Base-by-base conservation (phyloP, 2,888 invertebrate genomes). In the Zygothrica quintamaculata region DNA sequence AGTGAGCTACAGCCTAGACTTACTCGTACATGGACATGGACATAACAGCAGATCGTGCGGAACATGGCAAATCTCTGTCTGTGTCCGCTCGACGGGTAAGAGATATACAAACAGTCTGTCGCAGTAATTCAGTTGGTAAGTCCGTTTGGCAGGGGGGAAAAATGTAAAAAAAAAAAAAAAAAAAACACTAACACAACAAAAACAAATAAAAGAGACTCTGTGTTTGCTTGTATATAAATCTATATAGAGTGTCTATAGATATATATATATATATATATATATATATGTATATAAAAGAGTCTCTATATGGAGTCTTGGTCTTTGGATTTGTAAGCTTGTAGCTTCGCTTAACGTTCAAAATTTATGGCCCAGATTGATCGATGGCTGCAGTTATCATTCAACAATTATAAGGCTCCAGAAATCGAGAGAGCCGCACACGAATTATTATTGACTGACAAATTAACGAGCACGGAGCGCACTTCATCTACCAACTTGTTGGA, bases 391-490 rank as follows among this genome's bases (percentile, higher is more conserved):
- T 74, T 79, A 79, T 82, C 81, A 86, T 81, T 82, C 86, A 78
- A 76, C 88, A 89, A 88, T 88, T 88, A 88, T 78, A 72, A 85
- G 58, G 65, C 74, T 47, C 65, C 64, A 52, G 18, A 43, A 12
- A 31, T 25, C 33, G 44, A 60, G 50, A 42, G 60, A 46, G 25
- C 25, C 51, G 53, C 58, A 44, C 18, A 52, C 62, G 65, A 72
- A 74, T 75, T 75, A 77, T 77, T 72, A 84, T 81, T 81, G 81
- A 81, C 77, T 81, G 81, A 81, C 82, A 79, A 84, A 81, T 84
- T 81, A 84, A 84, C 67, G 81, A 77, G 73, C 61, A 37, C 52
- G 43, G 15, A 13, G 36, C 44, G 42, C 53, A 68, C 68, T 62
- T 68, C 58, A 62, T 68, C 46, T 62, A 39, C n/a, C 64, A 36